These are phyloP conservation scores for Choristoneura fumiferana DNA, from an alignment of 1,140 invertebrate species.

Conservation along the genomic window DNA sequence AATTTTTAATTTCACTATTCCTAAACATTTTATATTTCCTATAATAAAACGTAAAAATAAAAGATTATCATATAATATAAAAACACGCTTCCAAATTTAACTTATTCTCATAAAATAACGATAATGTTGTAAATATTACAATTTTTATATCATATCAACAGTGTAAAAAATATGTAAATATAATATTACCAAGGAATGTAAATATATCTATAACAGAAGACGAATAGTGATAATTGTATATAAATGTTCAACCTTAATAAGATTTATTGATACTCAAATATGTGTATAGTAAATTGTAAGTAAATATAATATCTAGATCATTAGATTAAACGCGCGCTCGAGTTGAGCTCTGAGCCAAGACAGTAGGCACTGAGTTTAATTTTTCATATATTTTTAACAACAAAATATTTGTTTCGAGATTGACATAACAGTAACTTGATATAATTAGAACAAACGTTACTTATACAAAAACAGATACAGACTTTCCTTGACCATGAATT, in stretches of 20 bases:
- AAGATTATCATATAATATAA: constrained; percentile 13
- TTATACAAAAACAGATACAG: too few species aligned
- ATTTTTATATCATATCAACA: constrained; percentile 19
- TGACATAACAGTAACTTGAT: too few species aligned
- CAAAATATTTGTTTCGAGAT: too few species aligned
- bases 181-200: constrained; percentile 34
- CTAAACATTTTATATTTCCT: neutral
- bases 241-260: constrained; percentile 34
- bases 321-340: constrained; percentile 33
- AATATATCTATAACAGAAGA: constrained; percentile 48
- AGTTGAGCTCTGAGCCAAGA: constrained; percentile 55
- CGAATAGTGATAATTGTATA: constrained; percentile 65
- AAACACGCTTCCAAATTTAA: constrained; percentile 18
- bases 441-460: too few species aligned
- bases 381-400: too few species aligned
- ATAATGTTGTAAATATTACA: neutral
- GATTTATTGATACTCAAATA: constrained; percentile 24
- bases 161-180: constrained; percentile 21
- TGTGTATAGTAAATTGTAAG: constrained; percentile 38
- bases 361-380: constrained; percentile 32
- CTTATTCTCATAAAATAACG: neutral
- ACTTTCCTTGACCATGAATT: too few species aligned
- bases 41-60: neutral
- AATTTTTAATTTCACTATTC: neutral
- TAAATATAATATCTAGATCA: constrained; percentile 23